These are phyloP conservation scores for Leptosomus discolor DNA, from an alignment of 2,113 vertebrate genomes.

Conservation along the genomic window DNA sequence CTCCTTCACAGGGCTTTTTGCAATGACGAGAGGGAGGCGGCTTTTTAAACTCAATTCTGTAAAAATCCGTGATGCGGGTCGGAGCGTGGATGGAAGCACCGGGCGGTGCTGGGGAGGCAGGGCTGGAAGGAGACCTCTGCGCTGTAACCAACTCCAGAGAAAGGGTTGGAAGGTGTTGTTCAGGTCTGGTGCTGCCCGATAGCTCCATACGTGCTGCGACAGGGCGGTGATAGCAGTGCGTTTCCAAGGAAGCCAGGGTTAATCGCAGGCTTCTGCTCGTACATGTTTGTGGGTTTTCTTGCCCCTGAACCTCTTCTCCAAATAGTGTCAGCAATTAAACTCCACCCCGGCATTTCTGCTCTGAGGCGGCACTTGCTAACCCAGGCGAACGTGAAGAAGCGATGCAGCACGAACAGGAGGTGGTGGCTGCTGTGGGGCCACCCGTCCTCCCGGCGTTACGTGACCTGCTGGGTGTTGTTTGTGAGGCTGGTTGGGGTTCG, in stretches of 20 bases:
- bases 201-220: fast-evolving
- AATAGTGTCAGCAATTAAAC: not conserved
- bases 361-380: not conserved
- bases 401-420: fast-evolving
- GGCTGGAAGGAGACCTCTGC: not conserved
- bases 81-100: not conserved
- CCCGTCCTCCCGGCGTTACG: fast-evolving
- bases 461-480: not conserved
- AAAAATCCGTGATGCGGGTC: not conserved
- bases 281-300: not conserved
- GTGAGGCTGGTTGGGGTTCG: not conserved
- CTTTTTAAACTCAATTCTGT: not conserved
- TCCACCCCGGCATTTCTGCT: not conserved
- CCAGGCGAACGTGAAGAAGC: not conserved
- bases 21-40: fast-evolving
- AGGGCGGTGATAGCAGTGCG: not conserved
- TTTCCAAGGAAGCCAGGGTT: not conserved
- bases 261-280: fast-evolving
- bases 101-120: not conserved
- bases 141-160: not conserved
- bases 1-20: no score
- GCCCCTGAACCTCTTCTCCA: not conserved
- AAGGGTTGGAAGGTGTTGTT: not conserved
- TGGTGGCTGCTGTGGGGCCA: not conserved
- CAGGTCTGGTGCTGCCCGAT: not conserved